These are phyloP conservation scores for Nycteola revayana DNA, from an alignment of 2,888 invertebrate species.

Conservation along the genomic window DNA sequence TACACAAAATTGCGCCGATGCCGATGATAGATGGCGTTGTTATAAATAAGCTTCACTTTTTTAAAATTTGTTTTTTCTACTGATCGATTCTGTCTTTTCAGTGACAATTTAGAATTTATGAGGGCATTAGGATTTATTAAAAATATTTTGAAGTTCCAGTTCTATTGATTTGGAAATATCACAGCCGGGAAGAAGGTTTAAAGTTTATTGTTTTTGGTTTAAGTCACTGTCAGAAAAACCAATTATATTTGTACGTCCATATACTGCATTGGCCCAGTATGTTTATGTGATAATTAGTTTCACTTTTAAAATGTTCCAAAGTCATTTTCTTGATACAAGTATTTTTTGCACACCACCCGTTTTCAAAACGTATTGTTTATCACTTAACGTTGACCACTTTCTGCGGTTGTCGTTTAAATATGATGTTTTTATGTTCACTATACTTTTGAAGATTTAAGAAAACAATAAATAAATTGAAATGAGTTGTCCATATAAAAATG, in stretches of 20 bases:
- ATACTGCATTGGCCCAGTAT: constrained; percentile 22
- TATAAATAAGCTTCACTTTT: background rate
- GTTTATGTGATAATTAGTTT: constrained; percentile 26
- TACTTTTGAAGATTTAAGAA: constrained; percentile 8
- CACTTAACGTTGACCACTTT: background rate
- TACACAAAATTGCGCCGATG: background rate
- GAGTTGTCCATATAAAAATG: too few relatives aligned
- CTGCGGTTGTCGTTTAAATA: background rate
- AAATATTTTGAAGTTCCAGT: constrained; percentile 3
- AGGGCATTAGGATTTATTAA: constrained; percentile 8
- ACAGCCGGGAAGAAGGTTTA: constrained; percentile 12
- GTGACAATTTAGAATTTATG: constrained; percentile 11
- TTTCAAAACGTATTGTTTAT: too few relatives aligned
- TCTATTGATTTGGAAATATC: constrained; percentile 11
- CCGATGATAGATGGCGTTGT: constrained; percentile 26
- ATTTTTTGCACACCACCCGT: constrained; percentile 4
- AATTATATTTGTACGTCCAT: constrained; percentile 32
- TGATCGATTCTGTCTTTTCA: background rate
- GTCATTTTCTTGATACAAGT: constrained; percentile 27
- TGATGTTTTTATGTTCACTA: constrained; percentile 10
- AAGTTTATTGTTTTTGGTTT: constrained; percentile 1
- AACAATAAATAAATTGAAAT: too few relatives aligned
- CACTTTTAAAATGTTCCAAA: constrained; percentile 27
- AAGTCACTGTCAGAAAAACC: constrained; percentile 34
- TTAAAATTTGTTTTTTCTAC: background rate